phyloP scores from a whole-genome alignment of 2,113 vertebrate species.

The Anthoscopus minutus region DNA sequence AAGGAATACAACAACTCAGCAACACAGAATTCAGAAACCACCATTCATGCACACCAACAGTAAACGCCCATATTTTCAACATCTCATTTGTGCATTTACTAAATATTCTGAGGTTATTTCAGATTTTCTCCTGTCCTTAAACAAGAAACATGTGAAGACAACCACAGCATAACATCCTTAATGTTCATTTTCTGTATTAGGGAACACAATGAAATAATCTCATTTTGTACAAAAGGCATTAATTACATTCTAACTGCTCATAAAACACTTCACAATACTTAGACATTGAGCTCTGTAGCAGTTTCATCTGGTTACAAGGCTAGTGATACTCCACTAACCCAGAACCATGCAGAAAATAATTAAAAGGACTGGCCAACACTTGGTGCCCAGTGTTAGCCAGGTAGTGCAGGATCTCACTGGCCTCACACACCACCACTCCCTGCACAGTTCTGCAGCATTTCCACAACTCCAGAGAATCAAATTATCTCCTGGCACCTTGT shows the following conservation, averaged over 20 bases:
- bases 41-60: background rate
- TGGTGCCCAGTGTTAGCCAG: background rate
- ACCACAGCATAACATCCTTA: fast-evolving
- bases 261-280: background rate
- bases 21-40: background rate
- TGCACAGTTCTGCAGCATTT: background rate
- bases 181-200: background rate
- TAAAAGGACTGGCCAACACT: background rate
- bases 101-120: background rate
- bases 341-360: background rate
- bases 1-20: background rate
- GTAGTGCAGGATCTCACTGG: background rate
- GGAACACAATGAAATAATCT: background rate
- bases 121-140: background rate
- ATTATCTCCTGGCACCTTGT: background rate
- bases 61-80: background rate
- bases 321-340: background rate
- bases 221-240: background rate
- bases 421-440: background rate
- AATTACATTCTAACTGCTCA: background rate
- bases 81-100: background rate
- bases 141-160: background rate
- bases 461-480: background rate
- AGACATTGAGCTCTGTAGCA: background rate
- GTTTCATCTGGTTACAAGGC: background rate